Conservation (phyloP, 2,888 invertebrate genomes). For the Notodromas monacha region DNA sequence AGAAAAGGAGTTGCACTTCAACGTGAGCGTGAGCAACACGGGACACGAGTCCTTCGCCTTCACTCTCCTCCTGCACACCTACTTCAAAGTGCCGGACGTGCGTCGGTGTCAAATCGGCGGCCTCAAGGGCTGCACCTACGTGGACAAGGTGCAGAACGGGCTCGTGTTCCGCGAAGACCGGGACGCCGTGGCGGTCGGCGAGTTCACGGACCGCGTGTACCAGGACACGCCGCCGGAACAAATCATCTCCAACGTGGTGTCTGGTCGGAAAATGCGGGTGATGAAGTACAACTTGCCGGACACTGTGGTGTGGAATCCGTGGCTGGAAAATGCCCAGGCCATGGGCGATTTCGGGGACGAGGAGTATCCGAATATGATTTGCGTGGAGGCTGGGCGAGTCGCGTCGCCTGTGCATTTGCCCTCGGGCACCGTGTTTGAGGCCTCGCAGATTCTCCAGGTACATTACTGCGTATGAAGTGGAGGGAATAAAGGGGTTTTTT, state of each 20-base stretch:
- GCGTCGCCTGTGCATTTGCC: constrained; percentile 52
- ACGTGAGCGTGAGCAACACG: constrained; percentile 71
- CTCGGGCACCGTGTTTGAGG: constrained; percentile 67
- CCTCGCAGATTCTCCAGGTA: constrained; percentile 59
- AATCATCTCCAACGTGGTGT: constrained; percentile 65
- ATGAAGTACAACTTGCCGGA: constrained; percentile 82
- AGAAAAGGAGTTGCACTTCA: constrained; percentile 66
- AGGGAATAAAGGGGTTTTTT: too few species aligned
- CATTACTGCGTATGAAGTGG: constrained; percentile 13
- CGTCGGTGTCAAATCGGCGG: constrained; percentile 66
- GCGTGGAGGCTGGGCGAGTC: constrained; percentile 73
- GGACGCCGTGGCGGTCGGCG: constrained; percentile 55
- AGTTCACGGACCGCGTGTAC: constrained; percentile 59
- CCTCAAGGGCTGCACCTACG: constrained; percentile 56
- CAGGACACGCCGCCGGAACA: constrained; percentile 73
- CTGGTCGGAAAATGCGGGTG: constrained; percentile 61
- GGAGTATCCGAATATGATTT: constrained; percentile 82
- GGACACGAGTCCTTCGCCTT: constrained; percentile 73
- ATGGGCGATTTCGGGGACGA: constrained; percentile 85
- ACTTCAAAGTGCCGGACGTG: constrained; percentile 81
- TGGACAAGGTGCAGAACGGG: constrained; percentile 39
- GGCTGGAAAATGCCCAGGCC: constrained; percentile 67
- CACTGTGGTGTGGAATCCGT: constrained; percentile 88
- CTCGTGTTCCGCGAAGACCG: constrained; percentile 59
- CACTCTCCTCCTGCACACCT: constrained; percentile 69